Evolutionary conservation across 2,797 vertebrate species (phyloP).

Genomic region (Myiotriccus ornatus): DNA sequence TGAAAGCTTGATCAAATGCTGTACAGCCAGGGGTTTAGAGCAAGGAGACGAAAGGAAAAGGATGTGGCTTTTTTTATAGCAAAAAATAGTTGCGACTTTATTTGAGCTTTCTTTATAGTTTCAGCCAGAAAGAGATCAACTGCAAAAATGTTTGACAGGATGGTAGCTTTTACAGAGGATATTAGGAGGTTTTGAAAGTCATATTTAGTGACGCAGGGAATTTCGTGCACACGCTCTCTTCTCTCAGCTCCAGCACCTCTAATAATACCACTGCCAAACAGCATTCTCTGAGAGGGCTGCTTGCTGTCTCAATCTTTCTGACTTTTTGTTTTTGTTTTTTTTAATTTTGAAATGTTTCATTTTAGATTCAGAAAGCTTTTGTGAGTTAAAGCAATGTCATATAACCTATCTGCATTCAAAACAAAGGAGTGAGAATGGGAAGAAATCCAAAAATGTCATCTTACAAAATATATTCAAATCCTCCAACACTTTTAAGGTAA

Average conservation of each 20-base stretch:
- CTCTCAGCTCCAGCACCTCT: not conserved
- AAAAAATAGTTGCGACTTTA: not conserved
- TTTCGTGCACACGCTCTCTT: not conserved
- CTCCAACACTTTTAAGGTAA: not conserved
- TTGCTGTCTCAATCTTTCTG: not conserved
- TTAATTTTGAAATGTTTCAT: conserved; percentile 12
- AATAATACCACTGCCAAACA: not conserved
- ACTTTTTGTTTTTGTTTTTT: not conserved
- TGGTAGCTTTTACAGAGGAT: not conserved
- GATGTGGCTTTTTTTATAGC: not conserved
- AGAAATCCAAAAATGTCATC: not conserved
- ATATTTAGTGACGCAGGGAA: not conserved
- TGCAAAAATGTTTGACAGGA: conserved; percentile 18
- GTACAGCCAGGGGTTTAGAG: conserved; percentile 23
- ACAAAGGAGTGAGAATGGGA: conserved; percentile 1
- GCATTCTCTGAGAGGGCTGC: not conserved
- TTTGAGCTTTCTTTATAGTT: conserved; percentile 30
- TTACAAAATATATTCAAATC: conserved; percentile 13
- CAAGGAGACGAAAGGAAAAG: not conserved
- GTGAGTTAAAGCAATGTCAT: not conserved
- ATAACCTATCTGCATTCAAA: not conserved
- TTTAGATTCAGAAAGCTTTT: conserved; percentile 13
- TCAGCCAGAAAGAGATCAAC: conserved; percentile 2
- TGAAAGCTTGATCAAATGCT: conserved; percentile 47
- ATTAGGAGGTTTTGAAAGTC: conserved; percentile 23